These are phyloP conservation scores for Tetramorium parvispinum DNA, from an alignment of 1,140 invertebrate genomes.

Conservation along the genomic window DNA sequence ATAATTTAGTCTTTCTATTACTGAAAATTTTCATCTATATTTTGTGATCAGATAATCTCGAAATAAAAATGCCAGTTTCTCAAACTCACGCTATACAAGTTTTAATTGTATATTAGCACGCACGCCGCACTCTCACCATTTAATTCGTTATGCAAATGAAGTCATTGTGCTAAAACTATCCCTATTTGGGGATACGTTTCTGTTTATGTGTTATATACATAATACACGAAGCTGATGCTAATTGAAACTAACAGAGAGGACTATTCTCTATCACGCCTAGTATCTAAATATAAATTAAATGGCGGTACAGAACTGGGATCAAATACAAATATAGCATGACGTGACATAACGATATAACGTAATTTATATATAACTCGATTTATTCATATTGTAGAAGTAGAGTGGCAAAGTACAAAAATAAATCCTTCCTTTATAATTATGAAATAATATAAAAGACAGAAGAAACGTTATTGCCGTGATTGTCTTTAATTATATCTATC, in stretches of 20 bases:
- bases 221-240: background rate
- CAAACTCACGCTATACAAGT: background rate
- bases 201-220: background rate
- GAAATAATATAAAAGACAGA: background rate
- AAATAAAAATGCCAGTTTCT: background rate
- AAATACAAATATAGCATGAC: slow-evolving; percentile 13
- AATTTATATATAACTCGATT: slow-evolving; percentile 31
- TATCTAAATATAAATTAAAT: slow-evolving; percentile 52
- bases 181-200: background rate
- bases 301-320: background rate
- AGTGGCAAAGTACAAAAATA: background rate
- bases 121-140: background rate
- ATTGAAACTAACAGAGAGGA: slow-evolving; percentile 41
- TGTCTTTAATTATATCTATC: background rate
- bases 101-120: background rate
- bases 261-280: slow-evolving; percentile 20
- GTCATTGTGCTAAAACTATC: slow-evolving; percentile 17
- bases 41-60: background rate
- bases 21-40: background rate
- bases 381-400: background rate
- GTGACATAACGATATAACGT: slow-evolving; percentile 20
- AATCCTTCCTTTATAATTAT: background rate
- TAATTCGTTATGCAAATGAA: slow-evolving; percentile 44
- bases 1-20: background rate
- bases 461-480: background rate